phyloP scores from a whole-genome alignment of 2,888 invertebrate species.

The Agapetus fuscipes region DNA sequence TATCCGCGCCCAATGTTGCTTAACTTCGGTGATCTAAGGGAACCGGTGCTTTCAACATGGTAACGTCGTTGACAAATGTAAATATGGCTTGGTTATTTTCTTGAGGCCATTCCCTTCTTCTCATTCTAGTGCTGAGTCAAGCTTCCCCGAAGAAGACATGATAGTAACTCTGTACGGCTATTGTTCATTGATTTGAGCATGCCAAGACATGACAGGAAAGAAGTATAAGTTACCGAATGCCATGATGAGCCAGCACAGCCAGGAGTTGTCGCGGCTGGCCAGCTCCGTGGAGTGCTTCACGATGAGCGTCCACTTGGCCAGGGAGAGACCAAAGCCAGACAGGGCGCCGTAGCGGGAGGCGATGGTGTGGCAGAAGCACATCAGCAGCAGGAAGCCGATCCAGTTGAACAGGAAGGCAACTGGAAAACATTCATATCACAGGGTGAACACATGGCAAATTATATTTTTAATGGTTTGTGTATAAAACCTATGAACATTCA shows the following conservation, averaged over 20 bases:
- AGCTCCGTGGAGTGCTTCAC: constrained; percentile 85
- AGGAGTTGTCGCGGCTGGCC: constrained; percentile 78
- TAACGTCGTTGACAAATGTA: too few species aligned
- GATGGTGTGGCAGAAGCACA: constrained; percentile 92
- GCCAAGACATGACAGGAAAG: not conserved
- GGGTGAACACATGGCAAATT: not conserved
- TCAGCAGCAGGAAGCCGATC: constrained; percentile 85
- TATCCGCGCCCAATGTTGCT: too few species aligned
- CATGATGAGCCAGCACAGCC: constrained; percentile 91
- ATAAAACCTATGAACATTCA: not conserved
- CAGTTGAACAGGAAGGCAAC: constrained; percentile 94
- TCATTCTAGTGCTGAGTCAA: too few species aligned
- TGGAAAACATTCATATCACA: too few species aligned
- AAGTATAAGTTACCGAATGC: constrained; percentile 73
- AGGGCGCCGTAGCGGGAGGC: constrained; percentile 88
- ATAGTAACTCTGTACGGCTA: too few species aligned
- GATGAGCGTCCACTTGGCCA: constrained; percentile 92
- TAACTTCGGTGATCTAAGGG: too few species aligned
- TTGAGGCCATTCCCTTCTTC: too few species aligned
- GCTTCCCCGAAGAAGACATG: too few species aligned
- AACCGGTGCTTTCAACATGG: too few species aligned
- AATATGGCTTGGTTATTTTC: too few species aligned
- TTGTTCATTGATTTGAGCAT: not conserved
- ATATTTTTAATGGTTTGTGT: not conserved
- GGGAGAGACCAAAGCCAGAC: constrained; percentile 84